Conservation (phyloP, 1,140 invertebrate genomes). For the Leptestheria dahalacensis region DNA sequence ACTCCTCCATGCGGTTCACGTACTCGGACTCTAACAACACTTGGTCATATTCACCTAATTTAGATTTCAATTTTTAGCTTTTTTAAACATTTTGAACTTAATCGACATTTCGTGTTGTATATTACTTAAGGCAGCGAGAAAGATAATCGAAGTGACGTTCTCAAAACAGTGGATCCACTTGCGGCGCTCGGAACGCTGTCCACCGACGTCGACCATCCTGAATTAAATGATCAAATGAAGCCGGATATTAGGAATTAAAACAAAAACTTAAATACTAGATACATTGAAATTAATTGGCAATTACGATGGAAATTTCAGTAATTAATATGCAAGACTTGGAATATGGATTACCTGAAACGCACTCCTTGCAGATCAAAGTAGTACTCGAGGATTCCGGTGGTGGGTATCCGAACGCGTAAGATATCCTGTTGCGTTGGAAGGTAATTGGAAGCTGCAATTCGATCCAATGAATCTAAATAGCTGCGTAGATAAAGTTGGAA, state of each 20-base stretch:
- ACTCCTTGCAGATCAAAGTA: background rate
- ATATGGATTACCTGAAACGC: background rate
- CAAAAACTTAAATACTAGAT: constrained; percentile 71
- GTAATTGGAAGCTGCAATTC: constrained; percentile 79
- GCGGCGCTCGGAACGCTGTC: constrained; percentile 39
- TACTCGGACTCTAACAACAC: constrained; percentile 31
- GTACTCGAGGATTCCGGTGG: background rate
- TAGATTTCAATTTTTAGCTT: too few species aligned
- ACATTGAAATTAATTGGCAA: background rate
- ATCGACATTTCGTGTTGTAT: constrained; percentile 22
- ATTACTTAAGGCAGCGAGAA: constrained; percentile 38
- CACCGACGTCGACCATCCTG: constrained; percentile 43
- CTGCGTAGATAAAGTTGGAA: too few species aligned
- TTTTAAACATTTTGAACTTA: too few species aligned
- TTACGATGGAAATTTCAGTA: background rate
- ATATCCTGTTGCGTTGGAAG: constrained; percentile 57
- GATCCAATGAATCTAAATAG: constrained; percentile 71
- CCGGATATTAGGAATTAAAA: constrained; percentile 1
- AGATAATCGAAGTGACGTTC: constrained; percentile 45
- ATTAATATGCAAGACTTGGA: too few species aligned
- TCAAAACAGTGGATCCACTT: constrained; percentile 48
- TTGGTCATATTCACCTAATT: constrained; percentile 30
- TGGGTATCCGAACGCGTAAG: background rate
- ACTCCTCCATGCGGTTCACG: constrained; percentile 52
- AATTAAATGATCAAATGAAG: background rate